Evolutionary conservation across 2,888 invertebrate species (phyloP).

Genomic region (Campoletis raptor): DNA sequence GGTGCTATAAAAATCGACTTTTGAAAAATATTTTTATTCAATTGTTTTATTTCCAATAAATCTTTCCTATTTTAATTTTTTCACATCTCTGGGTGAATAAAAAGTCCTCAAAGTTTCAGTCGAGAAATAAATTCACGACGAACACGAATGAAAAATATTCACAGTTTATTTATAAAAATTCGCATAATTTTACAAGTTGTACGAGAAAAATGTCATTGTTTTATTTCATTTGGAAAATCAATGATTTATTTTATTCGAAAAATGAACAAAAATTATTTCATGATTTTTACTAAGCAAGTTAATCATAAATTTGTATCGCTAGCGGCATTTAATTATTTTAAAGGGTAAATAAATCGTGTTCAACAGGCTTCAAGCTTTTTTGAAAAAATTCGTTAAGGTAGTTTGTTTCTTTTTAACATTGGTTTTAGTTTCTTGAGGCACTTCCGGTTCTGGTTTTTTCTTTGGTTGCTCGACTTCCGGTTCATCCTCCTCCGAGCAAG

Average conservation of each 20-base stretch:
- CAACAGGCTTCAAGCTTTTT: constrained; percentile 74
- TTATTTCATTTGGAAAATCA: not conserved
- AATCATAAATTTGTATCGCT: not conserved
- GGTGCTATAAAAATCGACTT: not conserved
- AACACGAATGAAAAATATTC: not conserved
- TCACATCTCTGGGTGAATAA: too few relatives aligned
- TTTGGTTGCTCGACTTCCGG: constrained; percentile 61
- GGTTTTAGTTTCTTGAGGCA: constrained; percentile 68
- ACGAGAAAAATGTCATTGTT: not conserved
- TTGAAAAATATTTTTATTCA: not conserved
- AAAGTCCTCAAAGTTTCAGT: too few relatives aligned
- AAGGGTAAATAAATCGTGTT: not conserved
- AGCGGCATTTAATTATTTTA: not conserved
- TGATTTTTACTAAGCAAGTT: not conserved
- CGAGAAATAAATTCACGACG: not conserved
- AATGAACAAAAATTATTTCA: not conserved
- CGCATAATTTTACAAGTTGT: not conserved
- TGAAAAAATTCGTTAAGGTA: constrained; percentile 82
- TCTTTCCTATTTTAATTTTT: too few relatives aligned
- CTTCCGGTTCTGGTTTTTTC: constrained; percentile 67
- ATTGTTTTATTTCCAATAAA: not conserved
- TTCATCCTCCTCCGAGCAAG: constrained; percentile 79
- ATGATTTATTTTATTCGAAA: not conserved
- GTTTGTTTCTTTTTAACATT: constrained; percentile 77
- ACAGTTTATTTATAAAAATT: not conserved